Evolutionary conservation across 2,888 invertebrate genomes (phyloP).

Genomic region (Aphidius colemani): DNA sequence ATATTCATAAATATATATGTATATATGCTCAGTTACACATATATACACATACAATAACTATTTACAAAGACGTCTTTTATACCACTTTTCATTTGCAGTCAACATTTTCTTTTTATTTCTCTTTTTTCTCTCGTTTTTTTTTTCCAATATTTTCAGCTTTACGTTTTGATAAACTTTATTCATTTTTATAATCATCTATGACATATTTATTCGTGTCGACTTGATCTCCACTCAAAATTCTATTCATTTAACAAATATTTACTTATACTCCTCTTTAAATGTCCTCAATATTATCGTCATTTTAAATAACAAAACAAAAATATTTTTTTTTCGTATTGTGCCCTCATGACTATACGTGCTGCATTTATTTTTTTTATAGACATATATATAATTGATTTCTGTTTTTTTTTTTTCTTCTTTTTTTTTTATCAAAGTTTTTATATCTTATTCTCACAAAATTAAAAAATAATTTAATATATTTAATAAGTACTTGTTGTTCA

Average conservation of each 20-base stretch:
- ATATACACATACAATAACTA: slow-evolving; percentile 54
- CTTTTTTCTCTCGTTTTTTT: slow-evolving; percentile 24
- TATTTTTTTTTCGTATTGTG: slow-evolving; percentile 36
- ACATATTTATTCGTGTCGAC: slow-evolving; percentile 28
- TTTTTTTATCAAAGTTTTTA: too few relatives aligned
- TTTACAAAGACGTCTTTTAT: slow-evolving; percentile 52
- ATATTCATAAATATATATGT: slow-evolving; percentile 34
- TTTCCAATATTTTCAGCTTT: neutral
- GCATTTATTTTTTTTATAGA: neutral
- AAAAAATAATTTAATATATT: too few relatives aligned
- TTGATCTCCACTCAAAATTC: slow-evolving; percentile 30
- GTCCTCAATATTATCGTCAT: slow-evolving; percentile 5
- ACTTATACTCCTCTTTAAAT: slow-evolving; percentile 5
- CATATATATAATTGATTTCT: slow-evolving; percentile 7
- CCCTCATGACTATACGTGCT: slow-evolving; percentile 33
- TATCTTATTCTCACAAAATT: slow-evolving; percentile 6
- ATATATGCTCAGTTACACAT: slow-evolving; percentile 41
- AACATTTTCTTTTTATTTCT: slow-evolving; percentile 23
- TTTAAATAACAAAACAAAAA: slow-evolving; percentile 25
- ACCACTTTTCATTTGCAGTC: slow-evolving; percentile 37
- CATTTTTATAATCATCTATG: too few relatives aligned
- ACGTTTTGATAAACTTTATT: too few relatives aligned
- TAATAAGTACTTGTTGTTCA: too few relatives aligned
- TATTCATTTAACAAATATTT: slow-evolving; percentile 22
- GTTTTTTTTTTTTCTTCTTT: slow-evolving; percentile 18